phyloP scores from a whole-genome alignment of 2,797 vertebrate species.

The Rhynchotus rufescens region DNA sequence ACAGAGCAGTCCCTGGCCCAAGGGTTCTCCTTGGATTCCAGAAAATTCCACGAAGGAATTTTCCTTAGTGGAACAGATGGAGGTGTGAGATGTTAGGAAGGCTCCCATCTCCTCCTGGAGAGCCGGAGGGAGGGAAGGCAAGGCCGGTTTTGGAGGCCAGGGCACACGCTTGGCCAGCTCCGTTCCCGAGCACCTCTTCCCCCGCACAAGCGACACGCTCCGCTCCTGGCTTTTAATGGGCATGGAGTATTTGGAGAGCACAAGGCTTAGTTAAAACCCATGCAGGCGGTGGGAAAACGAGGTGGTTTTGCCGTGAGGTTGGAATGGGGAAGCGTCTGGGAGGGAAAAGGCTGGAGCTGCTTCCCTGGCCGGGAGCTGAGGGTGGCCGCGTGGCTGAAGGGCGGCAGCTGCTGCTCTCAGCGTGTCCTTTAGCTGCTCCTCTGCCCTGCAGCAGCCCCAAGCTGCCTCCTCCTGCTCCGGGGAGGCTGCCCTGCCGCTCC shows the following conservation, averaged over 20 bases:
- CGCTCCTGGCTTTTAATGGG: conserved; percentile 7
- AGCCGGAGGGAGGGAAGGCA: neutral
- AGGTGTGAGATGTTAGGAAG: neutral
- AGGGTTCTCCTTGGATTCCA: too few species aligned
- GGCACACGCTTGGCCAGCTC: neutral
- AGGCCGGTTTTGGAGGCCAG: neutral
- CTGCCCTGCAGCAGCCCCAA: neutral
- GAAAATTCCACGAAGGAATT: too few species aligned
- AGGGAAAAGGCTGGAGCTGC: conserved; percentile 5
- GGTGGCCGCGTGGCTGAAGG: conserved; percentile 56
- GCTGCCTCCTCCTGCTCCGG: neutral
- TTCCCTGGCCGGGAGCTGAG: conserved; percentile 40
- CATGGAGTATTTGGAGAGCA: neutral
- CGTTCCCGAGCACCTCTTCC: neutral
- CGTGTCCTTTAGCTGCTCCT: neutral
- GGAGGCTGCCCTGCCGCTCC: neutral
- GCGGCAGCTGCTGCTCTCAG: conserved; percentile 49
- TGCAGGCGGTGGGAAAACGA: neutral
- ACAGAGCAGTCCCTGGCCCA: neutral
- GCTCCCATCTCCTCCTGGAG: neutral
- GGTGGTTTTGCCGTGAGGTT: neutral
- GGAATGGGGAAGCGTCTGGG: conserved; percentile 33
- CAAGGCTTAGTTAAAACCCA: conserved; percentile 32
- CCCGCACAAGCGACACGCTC: neutral
- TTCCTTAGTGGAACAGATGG: too few species aligned